A percentile compares a stretch with the other conserved stretches of the same genome.
Evolutionary conservation across 2,888 invertebrate genomes (phyloP).

Genomic region (Rhamphomyia laevipes): DNA sequence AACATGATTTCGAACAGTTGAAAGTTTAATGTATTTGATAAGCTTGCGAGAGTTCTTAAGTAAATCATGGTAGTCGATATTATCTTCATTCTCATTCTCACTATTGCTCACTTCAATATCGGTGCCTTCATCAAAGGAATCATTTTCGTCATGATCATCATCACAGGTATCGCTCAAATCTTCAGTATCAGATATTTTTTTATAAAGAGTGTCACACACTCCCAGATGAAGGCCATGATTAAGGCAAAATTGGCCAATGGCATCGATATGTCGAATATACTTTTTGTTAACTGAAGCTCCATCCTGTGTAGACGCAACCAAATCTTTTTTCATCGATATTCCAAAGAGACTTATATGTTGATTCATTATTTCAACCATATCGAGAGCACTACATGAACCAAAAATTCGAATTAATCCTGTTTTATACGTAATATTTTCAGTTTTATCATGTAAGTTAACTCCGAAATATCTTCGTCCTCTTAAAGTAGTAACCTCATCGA

Average conservation of each 20-base stretch:
- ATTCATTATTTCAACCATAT: not conserved
- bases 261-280: not conserved
- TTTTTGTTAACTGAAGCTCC: not conserved
- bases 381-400: not conserved
- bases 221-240: not conserved
- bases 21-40: not conserved
- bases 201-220: not conserved
- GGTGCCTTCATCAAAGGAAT: not conserved
- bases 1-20: constrained; percentile 1
- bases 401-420: not conserved
- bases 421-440: not conserved
- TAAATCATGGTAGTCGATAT: not conserved
- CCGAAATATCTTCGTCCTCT: not conserved
- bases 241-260: not conserved
- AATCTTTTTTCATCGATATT: not conserved
- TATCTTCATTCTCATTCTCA: not conserved
- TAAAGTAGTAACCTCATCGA: not conserved
- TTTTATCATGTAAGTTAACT: not conserved
- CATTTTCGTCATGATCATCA: not conserved
- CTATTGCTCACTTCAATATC: not conserved
- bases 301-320: not conserved
- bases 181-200: not conserved
- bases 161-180: not conserved
- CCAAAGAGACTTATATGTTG: not conserved
- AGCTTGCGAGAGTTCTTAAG: not conserved